Percentiles rank a stretch among this genome's conserved stretches.
Conservation (phyloP, 2,888 invertebrate genomes). For the Xestia rhomboidea region DNA sequence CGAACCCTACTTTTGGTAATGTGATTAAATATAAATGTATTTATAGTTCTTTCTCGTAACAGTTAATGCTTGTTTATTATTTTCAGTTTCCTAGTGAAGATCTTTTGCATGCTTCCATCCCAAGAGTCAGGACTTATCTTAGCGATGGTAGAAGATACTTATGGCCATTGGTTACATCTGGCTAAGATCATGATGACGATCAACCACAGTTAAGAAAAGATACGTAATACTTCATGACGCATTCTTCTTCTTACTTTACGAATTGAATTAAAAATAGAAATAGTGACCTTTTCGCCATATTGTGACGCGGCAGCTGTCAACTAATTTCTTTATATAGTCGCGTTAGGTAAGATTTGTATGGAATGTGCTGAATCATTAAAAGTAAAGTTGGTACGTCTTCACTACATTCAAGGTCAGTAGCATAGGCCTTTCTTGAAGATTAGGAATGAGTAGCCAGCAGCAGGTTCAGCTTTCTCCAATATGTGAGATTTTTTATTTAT, state of each 20-base stretch:
- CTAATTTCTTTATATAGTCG: constrained; percentile 36
- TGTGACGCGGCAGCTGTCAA: constrained; percentile 43
- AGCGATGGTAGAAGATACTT: neutral
- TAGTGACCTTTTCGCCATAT: constrained; percentile 46
- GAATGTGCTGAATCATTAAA: constrained; percentile 54
- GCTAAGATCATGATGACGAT: neutral
- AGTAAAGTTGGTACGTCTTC: constrained; percentile 27
- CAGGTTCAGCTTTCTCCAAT: constrained; percentile 19
- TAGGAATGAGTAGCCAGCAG: constrained; percentile 2
- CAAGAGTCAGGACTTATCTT: neutral
- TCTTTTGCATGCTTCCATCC: neutral
- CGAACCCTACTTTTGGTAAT: neutral
- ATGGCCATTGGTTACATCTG: neutral
- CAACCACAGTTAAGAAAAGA: neutral
- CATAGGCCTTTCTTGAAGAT: constrained; percentile 15
- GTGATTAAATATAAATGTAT: neutral
- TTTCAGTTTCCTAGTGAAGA: neutral
- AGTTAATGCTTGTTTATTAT: neutral
- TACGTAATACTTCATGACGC: neutral
- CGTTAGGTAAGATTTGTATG: constrained; percentile 46
- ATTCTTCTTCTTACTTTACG: neutral
- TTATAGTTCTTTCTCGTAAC: neutral
- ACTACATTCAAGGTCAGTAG: constrained; percentile 46
- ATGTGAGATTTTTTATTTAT: neutral
- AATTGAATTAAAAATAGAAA: constrained; percentile 31